Conservation (phyloP, 1,140 invertebrate genomes). For the Leptoteleia sp. region DNA sequence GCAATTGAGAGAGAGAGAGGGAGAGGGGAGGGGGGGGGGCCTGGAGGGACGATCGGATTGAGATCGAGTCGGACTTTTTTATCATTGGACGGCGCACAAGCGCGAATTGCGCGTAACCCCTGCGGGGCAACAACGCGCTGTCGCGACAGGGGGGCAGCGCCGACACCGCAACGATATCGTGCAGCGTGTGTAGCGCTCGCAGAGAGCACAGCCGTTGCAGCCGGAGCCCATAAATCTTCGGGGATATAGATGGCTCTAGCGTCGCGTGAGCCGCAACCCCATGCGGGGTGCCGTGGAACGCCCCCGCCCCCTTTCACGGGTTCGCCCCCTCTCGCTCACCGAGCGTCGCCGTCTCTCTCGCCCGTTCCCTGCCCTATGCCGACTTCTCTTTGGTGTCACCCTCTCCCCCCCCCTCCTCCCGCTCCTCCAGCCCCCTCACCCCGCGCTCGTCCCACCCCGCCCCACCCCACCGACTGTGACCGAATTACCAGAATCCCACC, state of each 20-base stretch:
- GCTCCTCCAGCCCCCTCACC: background rate
- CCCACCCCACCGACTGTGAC: constrained; percentile 66
- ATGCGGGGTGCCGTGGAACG: constrained; percentile 79
- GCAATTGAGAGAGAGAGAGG: constrained; percentile 45
- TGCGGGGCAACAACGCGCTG: constrained; percentile 78
- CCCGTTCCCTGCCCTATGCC: constrained; percentile 33
- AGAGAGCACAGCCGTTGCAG: constrained; percentile 78
- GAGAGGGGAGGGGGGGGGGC: constrained; percentile 39
- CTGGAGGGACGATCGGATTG: constrained; percentile 71
- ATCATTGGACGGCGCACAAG: constrained; percentile 75
- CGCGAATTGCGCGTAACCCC: constrained; percentile 81
- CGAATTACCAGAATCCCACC: constrained; percentile 79
- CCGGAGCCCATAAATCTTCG: constrained; percentile 80
- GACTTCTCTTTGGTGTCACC: constrained; percentile 18
- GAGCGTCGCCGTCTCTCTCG: background rate
- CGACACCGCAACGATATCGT: constrained; percentile 76
- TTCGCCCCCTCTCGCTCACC: constrained; percentile 3
- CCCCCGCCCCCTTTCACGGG: constrained; percentile 71
- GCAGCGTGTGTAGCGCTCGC: constrained; percentile 76
- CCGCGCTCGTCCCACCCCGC: no score
- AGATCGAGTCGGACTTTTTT: constrained; percentile 78
- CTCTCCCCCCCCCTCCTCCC: constrained; percentile 18
- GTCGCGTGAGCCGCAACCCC: constrained; percentile 80
- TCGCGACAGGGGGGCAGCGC: constrained; percentile 78
- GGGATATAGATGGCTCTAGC: constrained; percentile 81